phyloP scores from a whole-genome alignment of 2,888 invertebrate genomes.

The Apoda limacodes region DNA sequence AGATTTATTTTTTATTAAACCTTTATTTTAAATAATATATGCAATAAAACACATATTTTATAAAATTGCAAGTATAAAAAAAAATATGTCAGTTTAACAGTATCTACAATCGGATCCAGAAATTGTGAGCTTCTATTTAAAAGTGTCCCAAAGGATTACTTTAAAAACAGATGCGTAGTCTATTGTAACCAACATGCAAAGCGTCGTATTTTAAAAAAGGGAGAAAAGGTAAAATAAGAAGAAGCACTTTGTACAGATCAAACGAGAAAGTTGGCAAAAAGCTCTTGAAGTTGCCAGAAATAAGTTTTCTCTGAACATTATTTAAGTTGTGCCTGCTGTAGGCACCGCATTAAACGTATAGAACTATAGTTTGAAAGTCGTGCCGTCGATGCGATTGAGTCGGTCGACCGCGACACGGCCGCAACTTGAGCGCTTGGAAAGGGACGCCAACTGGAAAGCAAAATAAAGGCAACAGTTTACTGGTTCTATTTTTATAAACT shows the following conservation, averaged over 20 bases:
- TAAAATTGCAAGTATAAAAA: no score
- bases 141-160: conserved; percentile 48
- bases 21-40: no score
- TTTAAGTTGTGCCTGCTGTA: conserved; percentile 50
- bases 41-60: no score
- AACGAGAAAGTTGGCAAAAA: conserved; percentile 48
- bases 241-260: conserved; percentile 28
- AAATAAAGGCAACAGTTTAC: conserved; percentile 60
- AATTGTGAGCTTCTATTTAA: conserved; percentile 50
- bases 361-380: conserved; percentile 52
- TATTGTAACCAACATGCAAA: conserved; percentile 53
- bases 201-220: conserved; percentile 44
- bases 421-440: conserved; percentile 48
- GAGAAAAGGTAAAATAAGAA: conserved; percentile 42
- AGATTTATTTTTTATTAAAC: no score
- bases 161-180: conserved; percentile 44
- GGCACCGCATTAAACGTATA: conserved; percentile 53
- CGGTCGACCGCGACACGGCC: conserved; percentile 52
- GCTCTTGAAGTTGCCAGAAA: conserved; percentile 39
- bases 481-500: no score
- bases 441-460: conserved; percentile 52
- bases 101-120: no score
- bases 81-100: no score
- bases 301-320: conserved; percentile 57
- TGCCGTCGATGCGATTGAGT: conserved; percentile 38